A percentile compares a stretch with the other conserved stretches of the same genome.
Conservation (phyloP, 2,113 vertebrate genomes). For the Actinemys pallida region DNA sequence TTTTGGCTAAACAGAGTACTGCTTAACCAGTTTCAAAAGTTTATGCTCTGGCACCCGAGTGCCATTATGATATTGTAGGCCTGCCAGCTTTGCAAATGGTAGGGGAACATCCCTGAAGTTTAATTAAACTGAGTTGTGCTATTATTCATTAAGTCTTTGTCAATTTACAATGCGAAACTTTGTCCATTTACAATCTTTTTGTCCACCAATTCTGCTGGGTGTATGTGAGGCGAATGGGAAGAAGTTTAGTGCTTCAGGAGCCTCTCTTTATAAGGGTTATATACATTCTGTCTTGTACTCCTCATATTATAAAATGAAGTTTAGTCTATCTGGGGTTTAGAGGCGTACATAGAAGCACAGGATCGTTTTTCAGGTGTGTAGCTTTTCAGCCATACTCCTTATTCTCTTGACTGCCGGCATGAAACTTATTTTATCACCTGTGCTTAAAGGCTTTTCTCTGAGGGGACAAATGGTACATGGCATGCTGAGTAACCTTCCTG, state of each 20-base stretch:
- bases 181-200: neutral
- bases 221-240: neutral
- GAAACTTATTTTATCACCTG: neutral
- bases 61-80: neutral
- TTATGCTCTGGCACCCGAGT: neutral
- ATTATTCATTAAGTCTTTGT: conserved; percentile 21
- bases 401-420: neutral
- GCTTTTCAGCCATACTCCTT: neutral
- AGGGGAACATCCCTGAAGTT: conserved; percentile 6
- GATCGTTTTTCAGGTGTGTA: neutral
- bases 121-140: neutral
- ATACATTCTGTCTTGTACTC: neutral
- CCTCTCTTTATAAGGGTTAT: neutral
- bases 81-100: conserved; percentile 13
- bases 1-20: neutral
- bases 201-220: neutral
- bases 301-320: neutral
- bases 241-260: neutral
- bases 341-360: neutral
- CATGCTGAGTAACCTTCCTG: neutral
- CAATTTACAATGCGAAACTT: conserved; percentile 1
- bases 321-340: neutral
- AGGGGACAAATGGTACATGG: neutral
- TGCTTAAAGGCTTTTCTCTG: neutral
- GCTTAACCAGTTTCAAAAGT: neutral